These are phyloP conservation scores for Nineta flava DNA, from an alignment of 2,888 invertebrate genomes.

Conservation along the genomic window DNA sequence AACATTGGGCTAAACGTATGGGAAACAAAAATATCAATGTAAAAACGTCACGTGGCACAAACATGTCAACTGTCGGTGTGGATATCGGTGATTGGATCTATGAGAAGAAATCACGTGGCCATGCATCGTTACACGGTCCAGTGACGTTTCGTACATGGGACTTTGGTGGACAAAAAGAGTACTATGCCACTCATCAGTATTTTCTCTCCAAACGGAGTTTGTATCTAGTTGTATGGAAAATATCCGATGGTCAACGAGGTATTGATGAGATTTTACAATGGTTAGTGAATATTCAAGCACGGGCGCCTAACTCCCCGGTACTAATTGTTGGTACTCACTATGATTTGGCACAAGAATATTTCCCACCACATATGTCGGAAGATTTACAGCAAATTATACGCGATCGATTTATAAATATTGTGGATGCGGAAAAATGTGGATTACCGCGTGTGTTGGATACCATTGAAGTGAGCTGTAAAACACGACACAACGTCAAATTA, in stretches of 20 bases:
- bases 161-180: conserved; percentile 95
- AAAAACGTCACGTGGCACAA: conserved; percentile 58
- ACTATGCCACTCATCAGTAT: conserved; percentile 97
- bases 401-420: conserved; percentile 76
- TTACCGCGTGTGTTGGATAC: conserved; percentile 85
- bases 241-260: conserved; percentile 81
- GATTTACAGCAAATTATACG: conserved; percentile 78
- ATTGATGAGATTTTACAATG: conserved; percentile 84
- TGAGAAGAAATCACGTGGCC: conserved; percentile 66
- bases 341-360: conserved; percentile 55
- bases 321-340: conserved; percentile 94
- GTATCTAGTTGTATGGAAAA: conserved; percentile 90
- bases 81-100: conserved; percentile 93
- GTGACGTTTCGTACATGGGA: conserved; percentile 96
- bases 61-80: conserved; percentile 92
- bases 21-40: conserved; percentile 71
- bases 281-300: conserved; percentile 86
- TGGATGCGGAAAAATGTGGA: conserved; percentile 92
- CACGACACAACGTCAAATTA: conserved; percentile 74
- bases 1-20: conserved; percentile 92
- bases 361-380: conserved; percentile 42
- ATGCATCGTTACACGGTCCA: conserved; percentile 52
- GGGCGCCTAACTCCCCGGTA: conserved; percentile 93
- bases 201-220: conserved; percentile 89
- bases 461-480: conserved; percentile 80